phyloP scores from a whole-genome alignment of 2,797 vertebrate genomes.

The Sebastes steindachneri region DNA sequence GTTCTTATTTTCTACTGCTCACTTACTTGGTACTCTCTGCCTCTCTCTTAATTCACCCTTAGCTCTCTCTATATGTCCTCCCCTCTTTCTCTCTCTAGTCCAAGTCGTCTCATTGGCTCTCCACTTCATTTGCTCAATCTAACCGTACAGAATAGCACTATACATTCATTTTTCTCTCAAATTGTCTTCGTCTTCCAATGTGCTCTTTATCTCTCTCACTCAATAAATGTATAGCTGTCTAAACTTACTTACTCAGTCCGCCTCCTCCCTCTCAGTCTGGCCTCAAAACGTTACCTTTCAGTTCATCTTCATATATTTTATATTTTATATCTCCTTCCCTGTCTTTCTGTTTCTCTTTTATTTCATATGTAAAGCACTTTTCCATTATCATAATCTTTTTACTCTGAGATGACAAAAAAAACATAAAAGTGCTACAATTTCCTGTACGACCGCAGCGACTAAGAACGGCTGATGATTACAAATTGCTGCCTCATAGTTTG shows the following conservation, averaged over 20 bases:
- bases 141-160: neutral
- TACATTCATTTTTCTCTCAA: neutral
- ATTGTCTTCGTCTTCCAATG: neutral
- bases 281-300: neutral
- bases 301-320: neutral
- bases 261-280: neutral
- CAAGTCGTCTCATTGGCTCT: neutral
- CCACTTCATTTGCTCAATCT: neutral
- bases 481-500: neutral
- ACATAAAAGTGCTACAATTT: neutral
- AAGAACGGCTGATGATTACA: slow-evolving; percentile 18
- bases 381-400: neutral
- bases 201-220: neutral
- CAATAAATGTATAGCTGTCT: neutral
- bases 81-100: neutral
- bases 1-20: slow-evolving; percentile 4
- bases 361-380: neutral
- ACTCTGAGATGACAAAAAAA: neutral
- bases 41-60: neutral
- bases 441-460: neutral
- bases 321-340: neutral
- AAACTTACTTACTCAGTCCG: neutral
- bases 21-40: neutral
- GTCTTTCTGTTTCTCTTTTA: neutral
- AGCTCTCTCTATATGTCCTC: neutral